These are phyloP conservation scores for Sphyrna mokarran DNA, from an alignment of 2,113 vertebrate species.

Conservation along the genomic window DNA sequence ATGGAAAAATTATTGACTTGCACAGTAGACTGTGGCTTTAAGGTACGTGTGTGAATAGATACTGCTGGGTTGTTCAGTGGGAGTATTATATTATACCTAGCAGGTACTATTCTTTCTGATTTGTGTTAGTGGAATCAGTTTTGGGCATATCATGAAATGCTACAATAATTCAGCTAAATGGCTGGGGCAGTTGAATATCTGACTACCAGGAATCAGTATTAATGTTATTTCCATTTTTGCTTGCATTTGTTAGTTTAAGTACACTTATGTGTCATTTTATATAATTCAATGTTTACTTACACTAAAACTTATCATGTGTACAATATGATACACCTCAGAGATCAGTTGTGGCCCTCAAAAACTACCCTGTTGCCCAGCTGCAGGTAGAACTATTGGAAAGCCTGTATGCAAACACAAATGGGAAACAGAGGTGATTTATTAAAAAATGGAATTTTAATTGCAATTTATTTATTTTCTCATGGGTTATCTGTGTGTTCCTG, in stretches of 20 bases:
- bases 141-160: not conserved
- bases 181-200: not conserved
- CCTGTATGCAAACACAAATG: not conserved
- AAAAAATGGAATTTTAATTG: not conserved
- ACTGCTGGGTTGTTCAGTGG: not conserved
- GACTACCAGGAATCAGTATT: not conserved
- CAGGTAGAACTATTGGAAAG: not conserved
- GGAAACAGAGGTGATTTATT: not conserved
- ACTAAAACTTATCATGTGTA: not conserved
- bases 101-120: not conserved
- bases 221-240: not conserved
- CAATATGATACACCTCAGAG: not conserved
- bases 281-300: not conserved
- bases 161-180: not conserved
- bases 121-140: not conserved
- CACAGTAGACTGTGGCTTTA: not conserved
- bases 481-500: too few species aligned
- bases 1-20: not conserved
- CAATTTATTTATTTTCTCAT: not conserved
- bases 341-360: not conserved
- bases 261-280: not conserved
- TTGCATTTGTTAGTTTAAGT: not conserved
- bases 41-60: not conserved
- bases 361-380: not conserved
- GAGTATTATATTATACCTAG: not conserved